Conservation (phyloP, 2,113 vertebrate species). For the Rhinolophus ferrumequinum region DNA sequence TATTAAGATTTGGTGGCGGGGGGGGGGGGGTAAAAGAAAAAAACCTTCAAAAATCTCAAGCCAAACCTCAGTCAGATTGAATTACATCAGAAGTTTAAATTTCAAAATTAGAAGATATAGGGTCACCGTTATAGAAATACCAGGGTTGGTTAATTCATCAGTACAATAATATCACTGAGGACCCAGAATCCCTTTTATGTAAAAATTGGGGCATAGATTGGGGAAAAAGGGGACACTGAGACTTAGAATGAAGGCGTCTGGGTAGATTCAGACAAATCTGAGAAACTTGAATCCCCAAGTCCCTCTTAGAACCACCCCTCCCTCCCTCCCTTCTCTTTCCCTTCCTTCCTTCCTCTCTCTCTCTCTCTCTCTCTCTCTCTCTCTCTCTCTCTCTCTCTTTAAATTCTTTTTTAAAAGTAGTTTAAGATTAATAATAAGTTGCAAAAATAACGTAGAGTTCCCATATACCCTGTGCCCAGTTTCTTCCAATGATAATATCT, state of each 20-base stretch:
- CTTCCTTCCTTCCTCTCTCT: background rate
- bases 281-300: background rate
- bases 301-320: background rate
- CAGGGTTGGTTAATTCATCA: background rate
- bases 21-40: no score
- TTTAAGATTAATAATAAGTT: conserved; percentile 16
- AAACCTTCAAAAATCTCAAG: no score
- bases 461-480: background rate
- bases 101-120: no score
- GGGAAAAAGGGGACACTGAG: background rate
- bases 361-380: background rate
- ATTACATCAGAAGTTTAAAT: no score
- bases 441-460: background rate
- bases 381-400: no score
- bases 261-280: background rate
- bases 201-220: background rate
- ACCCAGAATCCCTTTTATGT: background rate
- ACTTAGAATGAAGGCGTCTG: background rate
- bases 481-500: background rate
- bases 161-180: background rate
- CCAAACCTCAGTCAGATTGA: no score
- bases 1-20: no score
- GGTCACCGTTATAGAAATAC: background rate
- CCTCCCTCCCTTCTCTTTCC: no score
- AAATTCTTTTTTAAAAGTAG: background rate